Percentiles rank a stretch among this genome's conserved stretches.
Conservation (phyloP, 2,113 vertebrate genomes). For the Pangasianodon hypophthalmus region DNA sequence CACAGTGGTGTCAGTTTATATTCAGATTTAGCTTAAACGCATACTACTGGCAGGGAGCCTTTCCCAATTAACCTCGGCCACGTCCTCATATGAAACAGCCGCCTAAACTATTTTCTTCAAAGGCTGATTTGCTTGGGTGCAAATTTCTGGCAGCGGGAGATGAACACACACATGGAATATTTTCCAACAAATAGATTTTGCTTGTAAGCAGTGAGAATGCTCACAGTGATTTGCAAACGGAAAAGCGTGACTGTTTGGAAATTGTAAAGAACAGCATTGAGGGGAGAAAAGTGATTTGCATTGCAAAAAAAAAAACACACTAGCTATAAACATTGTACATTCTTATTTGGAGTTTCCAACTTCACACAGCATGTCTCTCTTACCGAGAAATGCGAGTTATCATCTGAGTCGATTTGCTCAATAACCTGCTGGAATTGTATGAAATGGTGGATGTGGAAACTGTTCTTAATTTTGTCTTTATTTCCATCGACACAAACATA, state of each 20-base stretch:
- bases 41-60: background rate
- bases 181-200: slow-evolving; percentile 8
- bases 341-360: background rate
- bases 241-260: slow-evolving; percentile 1
- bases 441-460: background rate
- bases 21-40: background rate
- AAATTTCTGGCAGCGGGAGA: background rate
- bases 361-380: background rate
- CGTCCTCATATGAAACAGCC: background rate
- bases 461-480: background rate
- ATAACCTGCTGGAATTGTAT: background rate
- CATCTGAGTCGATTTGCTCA: background rate
- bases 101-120: background rate
- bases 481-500: no score
- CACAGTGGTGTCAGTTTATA: background rate
- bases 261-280: background rate
- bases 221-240: background rate
- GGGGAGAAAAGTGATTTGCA: background rate
- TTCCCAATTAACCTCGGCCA: background rate
- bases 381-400: background rate
- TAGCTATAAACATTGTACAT: background rate
- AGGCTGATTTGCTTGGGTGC: slow-evolving; percentile 8
- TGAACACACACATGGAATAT: background rate
- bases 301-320: background rate
- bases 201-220: background rate